Evolutionary conservation across 2,113 vertebrate genomes (phyloP).

Genomic region (Indicator indicator): DNA sequence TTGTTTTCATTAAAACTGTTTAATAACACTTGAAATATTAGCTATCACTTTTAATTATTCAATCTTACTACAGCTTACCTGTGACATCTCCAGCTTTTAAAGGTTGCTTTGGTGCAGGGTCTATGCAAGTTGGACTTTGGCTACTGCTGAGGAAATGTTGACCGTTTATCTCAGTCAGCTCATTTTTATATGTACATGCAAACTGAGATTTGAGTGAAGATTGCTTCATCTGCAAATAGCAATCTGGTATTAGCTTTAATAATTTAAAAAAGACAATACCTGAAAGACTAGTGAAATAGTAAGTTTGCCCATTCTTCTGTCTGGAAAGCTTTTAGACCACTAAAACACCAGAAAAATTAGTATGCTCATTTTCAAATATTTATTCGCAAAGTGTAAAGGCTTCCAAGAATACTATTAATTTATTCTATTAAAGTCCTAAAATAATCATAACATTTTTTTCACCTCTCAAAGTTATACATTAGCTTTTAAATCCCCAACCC

Average conservation of each 20-base stretch:
- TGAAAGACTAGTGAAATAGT: background rate
- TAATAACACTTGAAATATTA: background rate
- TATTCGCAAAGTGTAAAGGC: background rate
- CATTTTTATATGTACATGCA: constrained; percentile 90
- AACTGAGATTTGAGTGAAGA: constrained; percentile 90
- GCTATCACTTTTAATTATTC: background rate
- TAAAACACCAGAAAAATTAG: background rate
- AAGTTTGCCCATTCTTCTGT: background rate
- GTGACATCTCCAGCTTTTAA: background rate
- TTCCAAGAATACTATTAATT: background rate
- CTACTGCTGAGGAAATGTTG: constrained; percentile 68
- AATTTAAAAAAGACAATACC: background rate
- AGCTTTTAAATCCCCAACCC: background rate
- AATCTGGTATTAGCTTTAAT: background rate
- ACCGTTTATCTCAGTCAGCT: constrained; percentile 33
- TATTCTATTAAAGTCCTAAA: background rate
- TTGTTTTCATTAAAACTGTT: background rate
- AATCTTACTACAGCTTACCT: constrained; percentile 58
- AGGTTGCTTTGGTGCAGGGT: constrained; percentile 64
- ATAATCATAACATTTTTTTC: background rate
- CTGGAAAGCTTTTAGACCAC: background rate
- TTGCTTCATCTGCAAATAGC: constrained; percentile 76
- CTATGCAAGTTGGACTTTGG: constrained; percentile 66
- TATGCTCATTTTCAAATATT: background rate
- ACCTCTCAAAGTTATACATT: background rate